phyloP scores from a whole-genome alignment of 2,113 vertebrate genomes.

The Sceloporus tristichus region DNA sequence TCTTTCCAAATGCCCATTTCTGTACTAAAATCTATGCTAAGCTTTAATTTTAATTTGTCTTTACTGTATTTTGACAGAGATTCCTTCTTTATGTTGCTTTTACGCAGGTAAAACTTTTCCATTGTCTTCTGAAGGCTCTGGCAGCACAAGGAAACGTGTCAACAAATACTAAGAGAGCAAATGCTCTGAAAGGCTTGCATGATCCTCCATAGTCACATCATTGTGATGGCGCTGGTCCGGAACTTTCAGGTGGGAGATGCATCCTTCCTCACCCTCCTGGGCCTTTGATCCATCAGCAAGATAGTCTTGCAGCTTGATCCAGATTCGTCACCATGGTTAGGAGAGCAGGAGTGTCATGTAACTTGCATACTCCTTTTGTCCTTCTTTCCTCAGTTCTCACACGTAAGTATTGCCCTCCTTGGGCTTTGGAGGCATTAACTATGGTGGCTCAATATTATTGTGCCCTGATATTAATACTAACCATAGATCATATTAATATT shows the following conservation, averaged over 20 bases:
- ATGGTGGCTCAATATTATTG: neutral
- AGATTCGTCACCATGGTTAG: neutral
- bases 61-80: constrained; percentile 20
- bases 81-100: constrained; percentile 1
- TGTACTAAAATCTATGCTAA: neutral
- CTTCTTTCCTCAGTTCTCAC: neutral
- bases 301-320: neutral
- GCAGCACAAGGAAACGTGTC: neutral
- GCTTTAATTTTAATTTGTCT: constrained; percentile 4
- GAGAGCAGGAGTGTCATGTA: neutral
- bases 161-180: neutral
- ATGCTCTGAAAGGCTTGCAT: neutral
- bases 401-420: neutral
- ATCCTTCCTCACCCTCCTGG: neutral
- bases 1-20: neutral
- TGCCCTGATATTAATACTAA: neutral
- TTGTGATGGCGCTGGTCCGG: neutral
- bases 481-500: neutral
- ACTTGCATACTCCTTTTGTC: neutral
- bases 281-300: neutral
- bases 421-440: neutral
- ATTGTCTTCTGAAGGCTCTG: neutral
- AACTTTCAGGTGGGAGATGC: neutral
- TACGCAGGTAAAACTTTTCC: neutral
- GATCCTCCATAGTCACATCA: neutral